Conservation (phyloP, 2,113 vertebrate species). For the Scophthalmus maximus region DNA sequence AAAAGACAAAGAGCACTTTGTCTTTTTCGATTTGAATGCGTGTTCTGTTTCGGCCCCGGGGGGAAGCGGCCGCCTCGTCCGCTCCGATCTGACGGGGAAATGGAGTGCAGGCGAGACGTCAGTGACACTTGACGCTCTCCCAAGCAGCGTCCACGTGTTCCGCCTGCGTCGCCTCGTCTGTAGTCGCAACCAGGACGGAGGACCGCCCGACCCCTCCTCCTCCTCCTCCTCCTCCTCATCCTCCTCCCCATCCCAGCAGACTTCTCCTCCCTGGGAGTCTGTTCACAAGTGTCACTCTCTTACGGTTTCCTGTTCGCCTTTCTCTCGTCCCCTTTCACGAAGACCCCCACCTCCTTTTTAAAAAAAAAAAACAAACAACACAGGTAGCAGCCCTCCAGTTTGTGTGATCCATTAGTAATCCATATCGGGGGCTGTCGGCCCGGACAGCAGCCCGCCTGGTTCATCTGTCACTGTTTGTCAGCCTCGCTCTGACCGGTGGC, state of each 20-base stretch:
- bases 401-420: conserved; percentile 71
- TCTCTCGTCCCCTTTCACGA: conserved; percentile 15
- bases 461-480: conserved; percentile 61
- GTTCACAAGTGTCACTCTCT: conserved; percentile 48
- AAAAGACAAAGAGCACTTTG: no score
- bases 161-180: not conserved
- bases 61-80: conserved; percentile 4
- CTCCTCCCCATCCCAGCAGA: not conserved
- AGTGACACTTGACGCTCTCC: no score
- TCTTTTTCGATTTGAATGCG: not conserved
- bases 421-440: conserved; percentile 58
- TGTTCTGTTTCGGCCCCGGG: conserved; percentile 32
- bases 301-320: conserved; percentile 28
- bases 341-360: conserved; percentile 11
- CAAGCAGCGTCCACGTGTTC: not conserved
- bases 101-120: conserved; percentile 37
- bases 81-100: conserved; percentile 48
- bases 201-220: not conserved
- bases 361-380: no score
- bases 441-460: conserved; percentile 34
- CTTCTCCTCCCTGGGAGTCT: conserved; percentile 5
- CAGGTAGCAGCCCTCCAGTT: conserved; percentile 16
- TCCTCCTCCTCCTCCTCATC: not conserved
- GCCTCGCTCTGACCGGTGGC: conserved; percentile 19
- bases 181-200: not conserved